Base-by-base conservation (phyloP, 2,113 vertebrate species). In the Microcebus ravelobensis region DNA sequence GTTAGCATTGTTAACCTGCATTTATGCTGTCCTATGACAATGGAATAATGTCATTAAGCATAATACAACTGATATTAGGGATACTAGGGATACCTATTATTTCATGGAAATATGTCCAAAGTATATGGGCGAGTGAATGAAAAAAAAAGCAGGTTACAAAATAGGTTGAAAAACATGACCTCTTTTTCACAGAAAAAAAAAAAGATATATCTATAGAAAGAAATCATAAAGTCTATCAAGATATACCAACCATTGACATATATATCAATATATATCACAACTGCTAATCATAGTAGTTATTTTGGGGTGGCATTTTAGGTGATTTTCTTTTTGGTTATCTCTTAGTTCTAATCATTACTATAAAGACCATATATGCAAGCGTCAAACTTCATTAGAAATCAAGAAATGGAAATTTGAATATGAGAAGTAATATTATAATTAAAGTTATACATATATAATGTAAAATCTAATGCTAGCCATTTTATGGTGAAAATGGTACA, bases 381-480 rank as follows among this genome's bases (percentile, higher is more conserved):
- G 92, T 88, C 81, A 95, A 83, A 42, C 8, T 8, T 67, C 65
- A 29, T 61, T 39, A 79, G 34, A 85, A 76, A 70, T 77, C 31
- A 96, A 91, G 45, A 74, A 52, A 50, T 83, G 18, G 42, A 79
- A 95, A 89, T 89, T 76, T 83, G 89, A 84, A 81, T 93, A 73
- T 8, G 29, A 88, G 34, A 91, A 83, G 27, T 83, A 92, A 57
- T 88, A 21, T 14, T 34, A 52, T 8, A 73, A 65, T 74, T 50
- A 73, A 68, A n/a, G 52, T 27, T 59, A 71, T 39, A 93, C 34
- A 89, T 71, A 68, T 31, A 36, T 21, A 88, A 73, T 12, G 25
- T 73, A 27, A 91, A 93, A 79, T 18, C 42, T 61, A 80, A 36
- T 59, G 34, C n/a, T 68, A 94, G 31, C 34, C 27, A 68, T 27